Evolutionary conservation across 2,797 vertebrate species (phyloP).

Genomic region (Anniella stebbinsi): DNA sequence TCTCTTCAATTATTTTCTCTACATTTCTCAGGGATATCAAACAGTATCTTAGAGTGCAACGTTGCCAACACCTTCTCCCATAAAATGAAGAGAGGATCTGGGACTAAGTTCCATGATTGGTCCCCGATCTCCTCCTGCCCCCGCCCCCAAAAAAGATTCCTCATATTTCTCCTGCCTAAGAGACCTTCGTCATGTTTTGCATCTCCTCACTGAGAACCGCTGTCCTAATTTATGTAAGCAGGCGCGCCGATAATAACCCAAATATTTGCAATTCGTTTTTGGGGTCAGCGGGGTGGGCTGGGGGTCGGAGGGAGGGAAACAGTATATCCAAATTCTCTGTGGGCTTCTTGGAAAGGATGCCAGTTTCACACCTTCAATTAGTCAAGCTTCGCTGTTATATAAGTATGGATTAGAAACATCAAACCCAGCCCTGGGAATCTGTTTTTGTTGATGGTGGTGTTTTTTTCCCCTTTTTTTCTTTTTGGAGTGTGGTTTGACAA

Average conservation of each 20-base stretch:
- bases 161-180: background rate
- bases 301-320: no score
- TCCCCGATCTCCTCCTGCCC: background rate
- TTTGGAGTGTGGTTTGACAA: background rate
- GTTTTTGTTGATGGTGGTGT: background rate
- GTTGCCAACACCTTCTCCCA: background rate
- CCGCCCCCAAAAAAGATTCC: no score
- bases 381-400: background rate
- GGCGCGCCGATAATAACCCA: background rate
- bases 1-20: background rate
- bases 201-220: background rate
- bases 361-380: background rate
- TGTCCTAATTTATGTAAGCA: background rate
- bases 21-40: background rate
- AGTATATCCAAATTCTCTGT: background rate
- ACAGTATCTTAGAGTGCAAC: no score
- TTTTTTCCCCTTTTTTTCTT: background rate
- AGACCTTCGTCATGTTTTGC: no score
- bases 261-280: background rate
- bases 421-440: no score
- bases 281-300: background rate
- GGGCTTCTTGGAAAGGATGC: background rate
- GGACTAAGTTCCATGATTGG: background rate
- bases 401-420: background rate
- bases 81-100: background rate